A percentile compares a stretch with the other conserved stretches of the same genome.
Evolutionary conservation across 2,113 vertebrate species (phyloP).

Genomic region (Crotalus viridis): DNA sequence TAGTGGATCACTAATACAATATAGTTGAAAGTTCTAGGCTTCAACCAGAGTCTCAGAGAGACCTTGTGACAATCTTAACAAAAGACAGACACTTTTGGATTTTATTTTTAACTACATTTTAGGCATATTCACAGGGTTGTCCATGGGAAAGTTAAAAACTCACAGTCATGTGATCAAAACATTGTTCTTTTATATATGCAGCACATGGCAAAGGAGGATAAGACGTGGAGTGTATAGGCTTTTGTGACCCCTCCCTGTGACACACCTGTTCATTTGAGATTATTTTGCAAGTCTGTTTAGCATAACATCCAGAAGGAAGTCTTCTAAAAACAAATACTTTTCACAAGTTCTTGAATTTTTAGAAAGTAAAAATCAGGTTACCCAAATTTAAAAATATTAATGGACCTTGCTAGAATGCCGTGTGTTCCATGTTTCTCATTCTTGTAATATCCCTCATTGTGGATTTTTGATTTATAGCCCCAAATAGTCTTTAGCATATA

Average conservation of each 20-base stretch:
- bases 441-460: conserved; percentile 44
- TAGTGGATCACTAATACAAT: neutral
- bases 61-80: neutral
- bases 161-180: neutral
- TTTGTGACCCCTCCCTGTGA: neutral
- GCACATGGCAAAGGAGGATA: neutral
- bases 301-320: neutral
- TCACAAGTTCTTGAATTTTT: conserved; percentile 22
- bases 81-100: neutral
- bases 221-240: neutral
- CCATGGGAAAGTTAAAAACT: neutral
- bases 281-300: neutral
- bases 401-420: conserved; percentile 8
- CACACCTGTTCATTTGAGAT: neutral
- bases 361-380: conserved; percentile 13
- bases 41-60: neutral
- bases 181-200: neutral
- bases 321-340: conserved; percentile 11
- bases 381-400: conserved; percentile 35
- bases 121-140: neutral
- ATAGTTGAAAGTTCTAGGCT: neutral
- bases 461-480: conserved; percentile 64
- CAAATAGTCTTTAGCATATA: conserved; percentile 65
- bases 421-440: conserved; percentile 49
- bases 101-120: neutral